Base-by-base conservation (phyloP, 2,888 invertebrate species). In the Phragmatobia fuliginosa region DNA sequence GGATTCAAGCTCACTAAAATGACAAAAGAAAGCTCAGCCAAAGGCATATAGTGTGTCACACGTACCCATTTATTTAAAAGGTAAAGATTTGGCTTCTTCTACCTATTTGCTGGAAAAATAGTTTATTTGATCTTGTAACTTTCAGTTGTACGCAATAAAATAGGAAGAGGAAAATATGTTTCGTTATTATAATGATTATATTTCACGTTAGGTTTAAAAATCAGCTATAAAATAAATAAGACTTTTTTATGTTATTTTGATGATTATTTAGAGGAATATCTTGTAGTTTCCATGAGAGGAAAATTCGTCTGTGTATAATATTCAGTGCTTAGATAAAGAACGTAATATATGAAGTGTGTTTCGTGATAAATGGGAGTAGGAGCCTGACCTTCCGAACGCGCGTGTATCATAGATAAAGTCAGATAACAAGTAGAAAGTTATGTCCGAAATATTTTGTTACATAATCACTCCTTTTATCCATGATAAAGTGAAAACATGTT, bases 391-490 rank as follows among this genome's bases (percentile, higher is more conserved):
- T 63, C 38, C 63, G 62, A 71, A 70, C 41, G 64, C 62, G 41
- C 31, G 32, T 49, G 33, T 64, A 45, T 67, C 70, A 61, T 70
- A 52, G 52, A 59, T 68, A 66, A 75, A 70, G 38, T 67, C 75
- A 75, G 71, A 72, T 76, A 61, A 69, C 66, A 79, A 70, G 69
- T 56, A 18, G 49, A 69, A 14, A 75, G 52, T 72, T 72, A 71
- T 72, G 58, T 67, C 61, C 72, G 70, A 74, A 73, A 75, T 74
- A 66, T 73, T 75, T 75, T 75, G 69, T 73, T 79, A 72, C 69
- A 72, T 66, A 71, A 62, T 56, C 38, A 61, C 61, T 67, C 69
- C 67, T 58, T 72, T 61, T 62, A 59, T 66, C 70, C 65, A 65
- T n/a, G n/a, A n/a, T n/a, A n/a, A n/a, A n/a, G n/a, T 71, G 70